phyloP scores from a whole-genome alignment of 2,888 invertebrate genomes.

The Terebella lapidaria region DNA sequence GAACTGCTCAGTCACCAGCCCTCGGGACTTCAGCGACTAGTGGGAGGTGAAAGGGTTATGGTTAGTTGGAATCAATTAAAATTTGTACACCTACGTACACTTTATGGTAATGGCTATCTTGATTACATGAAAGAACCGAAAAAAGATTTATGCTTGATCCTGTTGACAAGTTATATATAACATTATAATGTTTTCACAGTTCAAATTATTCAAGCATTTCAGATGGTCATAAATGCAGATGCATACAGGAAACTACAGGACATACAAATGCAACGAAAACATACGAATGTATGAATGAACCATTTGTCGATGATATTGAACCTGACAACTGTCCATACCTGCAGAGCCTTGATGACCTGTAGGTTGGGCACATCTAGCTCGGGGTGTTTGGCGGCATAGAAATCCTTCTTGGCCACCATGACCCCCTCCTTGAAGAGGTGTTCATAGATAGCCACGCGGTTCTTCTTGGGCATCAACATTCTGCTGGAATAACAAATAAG shows the following conservation, averaged over 20 bases:
- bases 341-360: constrained; percentile 96
- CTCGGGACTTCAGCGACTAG: constrained; percentile 87
- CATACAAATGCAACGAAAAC: too few species aligned
- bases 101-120: background rate
- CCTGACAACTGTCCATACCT: constrained; percentile 62
- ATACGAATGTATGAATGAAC: too few species aligned
- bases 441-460: constrained; percentile 93
- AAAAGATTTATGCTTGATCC: too few species aligned
- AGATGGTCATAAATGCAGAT: too few species aligned
- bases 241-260: background rate
- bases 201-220: too few species aligned
- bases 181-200: too few species aligned
- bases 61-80: too few species aligned
- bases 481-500: constrained; percentile 57
- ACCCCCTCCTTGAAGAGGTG: constrained; percentile 98
- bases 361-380: constrained; percentile 95
- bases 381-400: constrained; percentile 95
- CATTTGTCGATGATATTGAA: too few species aligned
- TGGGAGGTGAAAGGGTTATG: background rate
- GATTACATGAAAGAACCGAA: background rate
- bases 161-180: too few species aligned
- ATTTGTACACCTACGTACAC: too few species aligned
- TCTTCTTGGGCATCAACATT: constrained; percentile 99
- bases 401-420: constrained; percentile 98
- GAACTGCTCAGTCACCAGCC: constrained; percentile 98